Conservation (phyloP, 2,888 invertebrate genomes). For the Drosophila atroscutellata region DNA sequence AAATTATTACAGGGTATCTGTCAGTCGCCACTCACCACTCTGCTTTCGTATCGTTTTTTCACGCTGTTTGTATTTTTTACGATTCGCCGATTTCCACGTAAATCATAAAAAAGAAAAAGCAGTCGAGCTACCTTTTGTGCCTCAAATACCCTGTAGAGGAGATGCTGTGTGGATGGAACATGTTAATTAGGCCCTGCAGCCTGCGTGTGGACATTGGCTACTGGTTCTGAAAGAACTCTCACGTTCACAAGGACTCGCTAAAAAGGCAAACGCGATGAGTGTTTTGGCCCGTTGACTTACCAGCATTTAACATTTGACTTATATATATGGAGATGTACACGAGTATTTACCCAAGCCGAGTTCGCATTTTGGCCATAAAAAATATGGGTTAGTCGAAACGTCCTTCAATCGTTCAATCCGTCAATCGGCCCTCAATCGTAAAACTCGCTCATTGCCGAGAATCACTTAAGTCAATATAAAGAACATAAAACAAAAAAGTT, state of each 20-base stretch:
- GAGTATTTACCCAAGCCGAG: slow-evolving; percentile 59
- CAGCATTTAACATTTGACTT: slow-evolving; percentile 63
- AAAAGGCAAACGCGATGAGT: slow-evolving; percentile 37
- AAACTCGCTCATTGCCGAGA: slow-evolving; percentile 66
- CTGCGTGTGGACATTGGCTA: slow-evolving; percentile 54
- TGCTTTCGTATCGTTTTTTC: slow-evolving; percentile 29
- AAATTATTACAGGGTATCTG: slow-evolving; percentile 16
- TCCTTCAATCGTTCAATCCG: slow-evolving; percentile 52
- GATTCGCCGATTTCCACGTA: slow-evolving; percentile 74
- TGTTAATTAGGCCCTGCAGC: slow-evolving; percentile 72
- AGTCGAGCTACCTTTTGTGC: slow-evolving; percentile 32
- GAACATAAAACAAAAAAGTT: slow-evolving; percentile 61
- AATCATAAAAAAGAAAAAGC: slow-evolving; percentile 71
- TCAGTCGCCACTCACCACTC: background rate
- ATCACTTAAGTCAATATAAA: slow-evolving; percentile 75
- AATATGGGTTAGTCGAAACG: slow-evolving; percentile 56
- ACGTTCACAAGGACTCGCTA: slow-evolving; percentile 81
- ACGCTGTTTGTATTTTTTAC: slow-evolving; percentile 69
- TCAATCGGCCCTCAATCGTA: slow-evolving; percentile 43
- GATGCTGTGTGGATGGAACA: slow-evolving; percentile 58
- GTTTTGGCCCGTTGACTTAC: slow-evolving; percentile 47
- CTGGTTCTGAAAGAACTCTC: slow-evolving; percentile 73
- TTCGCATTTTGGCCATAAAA: slow-evolving; percentile 64
- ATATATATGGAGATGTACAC: background rate
- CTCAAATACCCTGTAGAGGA: slow-evolving; percentile 41